Conservation (phyloP, 2,888 invertebrate genomes). For the Drosophila algonquin region DNA sequence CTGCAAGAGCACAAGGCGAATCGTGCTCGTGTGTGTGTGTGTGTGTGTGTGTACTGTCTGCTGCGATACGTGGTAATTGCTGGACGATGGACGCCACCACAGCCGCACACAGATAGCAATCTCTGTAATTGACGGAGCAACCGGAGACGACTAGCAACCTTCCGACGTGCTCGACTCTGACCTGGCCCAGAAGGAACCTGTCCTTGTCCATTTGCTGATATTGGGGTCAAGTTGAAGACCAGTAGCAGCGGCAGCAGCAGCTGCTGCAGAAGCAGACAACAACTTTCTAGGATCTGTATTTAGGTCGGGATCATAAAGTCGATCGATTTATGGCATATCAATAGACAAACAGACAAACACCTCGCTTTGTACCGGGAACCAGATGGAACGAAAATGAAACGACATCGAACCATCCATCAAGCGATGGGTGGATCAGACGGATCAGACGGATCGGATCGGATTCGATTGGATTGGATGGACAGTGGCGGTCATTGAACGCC, state of each 20-base stretch:
- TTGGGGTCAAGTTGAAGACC: slow-evolving; percentile 70
- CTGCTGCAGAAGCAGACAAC: background rate
- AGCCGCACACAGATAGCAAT: slow-evolving; percentile 20
- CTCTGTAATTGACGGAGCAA: slow-evolving; percentile 41
- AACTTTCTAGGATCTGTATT: slow-evolving; percentile 1
- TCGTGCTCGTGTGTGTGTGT: background rate
- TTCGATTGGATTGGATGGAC: slow-evolving; percentile 43
- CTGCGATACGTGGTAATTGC: slow-evolving; percentile 42
- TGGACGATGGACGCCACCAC: slow-evolving; percentile 11
- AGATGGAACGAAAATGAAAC: slow-evolving; percentile 26
- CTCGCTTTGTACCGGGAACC: slow-evolving; percentile 27
- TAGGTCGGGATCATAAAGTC: slow-evolving; percentile 34
- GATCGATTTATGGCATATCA: slow-evolving; percentile 38
- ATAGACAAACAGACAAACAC: slow-evolving; percentile 34
- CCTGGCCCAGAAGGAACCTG: slow-evolving; percentile 41
- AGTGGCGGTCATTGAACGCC: slow-evolving; percentile 69
- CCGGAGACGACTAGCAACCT: slow-evolving; percentile 17
- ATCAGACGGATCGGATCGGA: background rate
- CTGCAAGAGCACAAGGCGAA: background rate
- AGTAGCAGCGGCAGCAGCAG: slow-evolving; percentile 19
- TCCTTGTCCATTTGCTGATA: slow-evolving; percentile 53
- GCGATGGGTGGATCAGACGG: background rate
- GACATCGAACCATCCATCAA: background rate
- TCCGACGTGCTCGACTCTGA: slow-evolving; percentile 34
- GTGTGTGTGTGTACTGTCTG: slow-evolving; percentile 4